Base-by-base conservation (phyloP, 1,140 invertebrate species). In the Araneus ventricosus region DNA sequence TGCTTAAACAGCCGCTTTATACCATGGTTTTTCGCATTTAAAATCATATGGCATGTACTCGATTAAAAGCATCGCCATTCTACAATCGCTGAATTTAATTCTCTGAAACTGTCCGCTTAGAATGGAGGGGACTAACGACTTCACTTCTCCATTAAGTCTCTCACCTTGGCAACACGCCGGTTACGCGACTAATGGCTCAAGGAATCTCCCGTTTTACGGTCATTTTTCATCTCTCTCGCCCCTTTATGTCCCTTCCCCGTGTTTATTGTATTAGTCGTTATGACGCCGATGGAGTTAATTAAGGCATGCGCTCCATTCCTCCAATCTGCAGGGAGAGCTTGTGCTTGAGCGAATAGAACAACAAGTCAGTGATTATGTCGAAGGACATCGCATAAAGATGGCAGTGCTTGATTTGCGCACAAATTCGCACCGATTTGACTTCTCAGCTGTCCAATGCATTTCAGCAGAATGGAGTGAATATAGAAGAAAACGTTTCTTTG, bases 181-280 rank as follows among this genome's bases (percentile, higher is more conserved):
- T 45, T 22, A 39, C 20, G 63, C 67, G 27, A 22, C 67, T 80
- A 90, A 90, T 59, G 88, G 67, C n/a, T 80, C 27, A 30, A 90
- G 37, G 88, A 75, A 59, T 79, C 34, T 30, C 70, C 87, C 39
- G 37, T 70, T 88, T 75, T 70, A 52, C 34, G 63, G 75, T 80
- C 88, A 90, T 90, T 90, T 80, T 90, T 90, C 88, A 90, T 90
- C 70, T 45, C 27, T 14, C 45, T n/a, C 63, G 14, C n/a, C 67
- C 67, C 67, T 88, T 88, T 88, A 88, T 88, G 63, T 41, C 34
- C 63, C 34, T 14, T 79, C 59, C 80, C 30, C 67, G 30, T 90
- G 88, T 90, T 90, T 90, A 90, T 90, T 79, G 88, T 80, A 80
- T 90, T 90, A 80, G 70, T 41, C 88, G 67, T 90, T 90, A 90